Conservation (phyloP, 1,140 invertebrate species). For the Zaprionus kolodkinae region DNA sequence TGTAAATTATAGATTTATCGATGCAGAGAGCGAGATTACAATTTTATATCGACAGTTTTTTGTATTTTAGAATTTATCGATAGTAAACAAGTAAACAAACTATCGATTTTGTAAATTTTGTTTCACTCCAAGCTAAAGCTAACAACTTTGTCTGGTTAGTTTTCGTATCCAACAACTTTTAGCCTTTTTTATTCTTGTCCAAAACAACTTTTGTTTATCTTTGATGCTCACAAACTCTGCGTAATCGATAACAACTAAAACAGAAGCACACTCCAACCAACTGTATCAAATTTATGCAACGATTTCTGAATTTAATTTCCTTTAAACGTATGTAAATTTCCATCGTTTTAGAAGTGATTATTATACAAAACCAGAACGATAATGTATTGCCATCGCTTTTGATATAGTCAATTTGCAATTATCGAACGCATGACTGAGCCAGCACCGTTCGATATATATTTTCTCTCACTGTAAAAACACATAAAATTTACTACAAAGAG, state of each 20-base stretch:
- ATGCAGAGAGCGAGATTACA: not conserved
- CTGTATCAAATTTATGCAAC: not conserved
- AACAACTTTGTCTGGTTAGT: not conserved
- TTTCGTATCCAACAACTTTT: too few relatives aligned
- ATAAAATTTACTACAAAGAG: not conserved
- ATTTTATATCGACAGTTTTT: too few relatives aligned
- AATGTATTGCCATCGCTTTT: conserved; percentile 1
- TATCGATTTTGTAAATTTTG: too few relatives aligned
- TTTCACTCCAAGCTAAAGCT: too few relatives aligned
- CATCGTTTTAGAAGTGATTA: not conserved
- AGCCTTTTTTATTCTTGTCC: not conserved
- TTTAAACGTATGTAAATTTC: not conserved
- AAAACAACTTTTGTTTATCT: too few relatives aligned
- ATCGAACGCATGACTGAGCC: not conserved
- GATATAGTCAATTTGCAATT: conserved; percentile 7
- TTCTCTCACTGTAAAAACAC: not conserved
- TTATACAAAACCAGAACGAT: not conserved
- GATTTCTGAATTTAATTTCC: conserved; percentile 2
- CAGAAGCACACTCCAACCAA: not conserved
- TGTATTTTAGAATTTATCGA: too few relatives aligned
- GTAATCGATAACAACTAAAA: too few relatives aligned
- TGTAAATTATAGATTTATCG: not conserved
- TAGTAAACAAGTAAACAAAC: too few relatives aligned
- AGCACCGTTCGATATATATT: too few relatives aligned
- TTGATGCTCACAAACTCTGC: too few relatives aligned